Evolutionary conservation across 2,888 invertebrate species (phyloP).

Genomic region (Meta bourneti): DNA sequence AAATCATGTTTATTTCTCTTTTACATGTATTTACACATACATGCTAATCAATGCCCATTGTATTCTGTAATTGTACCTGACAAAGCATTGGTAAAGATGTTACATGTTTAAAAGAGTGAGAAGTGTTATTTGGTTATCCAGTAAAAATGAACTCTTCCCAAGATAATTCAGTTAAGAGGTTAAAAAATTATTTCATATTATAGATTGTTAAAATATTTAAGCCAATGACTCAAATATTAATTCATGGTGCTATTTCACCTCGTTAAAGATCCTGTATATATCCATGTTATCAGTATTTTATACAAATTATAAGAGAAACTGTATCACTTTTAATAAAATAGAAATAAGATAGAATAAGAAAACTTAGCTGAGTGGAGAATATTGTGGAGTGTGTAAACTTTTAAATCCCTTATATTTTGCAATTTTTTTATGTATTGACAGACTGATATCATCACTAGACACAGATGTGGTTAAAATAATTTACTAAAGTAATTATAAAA

Average conservation of each 20-base stretch:
- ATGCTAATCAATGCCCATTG: not conserved
- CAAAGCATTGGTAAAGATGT: not conserved
- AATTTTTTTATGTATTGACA: too few species aligned
- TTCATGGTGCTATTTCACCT: constrained; percentile 58
- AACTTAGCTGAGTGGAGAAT: not conserved
- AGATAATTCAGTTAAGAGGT: constrained; percentile 20
- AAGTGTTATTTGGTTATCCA: not conserved
- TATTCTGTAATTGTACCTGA: not conserved
- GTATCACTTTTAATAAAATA: not conserved
- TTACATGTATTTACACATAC: not conserved
- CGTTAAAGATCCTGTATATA: constrained; percentile 29
- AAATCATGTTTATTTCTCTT: not conserved
- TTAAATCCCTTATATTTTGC: not conserved
- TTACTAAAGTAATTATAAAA: too few species aligned
- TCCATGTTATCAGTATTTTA: constrained; percentile 3
- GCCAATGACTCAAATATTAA: constrained; percentile 32
- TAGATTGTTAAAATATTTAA: constrained; percentile 38
- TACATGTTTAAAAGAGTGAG: not conserved
- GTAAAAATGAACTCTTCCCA: not conserved
- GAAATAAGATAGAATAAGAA: not conserved
- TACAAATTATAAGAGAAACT: not conserved
- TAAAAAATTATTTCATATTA: constrained; percentile 34
- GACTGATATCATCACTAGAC: too few species aligned
- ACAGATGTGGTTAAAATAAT: too few species aligned
- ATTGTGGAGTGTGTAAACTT: not conserved